Conservation (phyloP, 1,140 invertebrate species). For the Caerostris darwini region DNA sequence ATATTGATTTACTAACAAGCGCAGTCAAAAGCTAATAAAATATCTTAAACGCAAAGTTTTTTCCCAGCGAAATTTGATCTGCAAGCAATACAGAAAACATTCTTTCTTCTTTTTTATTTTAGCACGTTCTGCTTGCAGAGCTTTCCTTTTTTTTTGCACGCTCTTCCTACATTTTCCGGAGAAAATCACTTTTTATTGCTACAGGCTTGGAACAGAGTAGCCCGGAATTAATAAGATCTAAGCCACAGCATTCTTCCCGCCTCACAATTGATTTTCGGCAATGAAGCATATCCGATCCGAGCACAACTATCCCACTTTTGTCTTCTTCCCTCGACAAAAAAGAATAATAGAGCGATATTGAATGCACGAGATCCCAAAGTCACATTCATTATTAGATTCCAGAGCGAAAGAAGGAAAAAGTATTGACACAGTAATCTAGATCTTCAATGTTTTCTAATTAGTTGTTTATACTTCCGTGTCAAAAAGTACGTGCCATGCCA, state of each 20-base stretch:
- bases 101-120: background rate
- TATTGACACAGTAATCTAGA: slow-evolving; percentile 45
- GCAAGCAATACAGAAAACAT: too few relatives aligned
- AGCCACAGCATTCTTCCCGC: background rate
- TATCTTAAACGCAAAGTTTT: too few relatives aligned
- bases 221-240: background rate
- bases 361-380: slow-evolving; percentile 37
- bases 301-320: background rate
- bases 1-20: too few relatives aligned
- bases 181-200: background rate
- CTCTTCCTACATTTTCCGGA: too few relatives aligned
- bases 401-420: slow-evolving; percentile 53
- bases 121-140: background rate
- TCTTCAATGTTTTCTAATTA: slow-evolving; percentile 61
- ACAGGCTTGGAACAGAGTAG: background rate
- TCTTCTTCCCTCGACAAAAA: background rate
- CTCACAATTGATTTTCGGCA: background rate
- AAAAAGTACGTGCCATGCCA: slow-evolving; percentile 56
- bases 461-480: slow-evolving; percentile 56
- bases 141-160: too few relatives aligned
- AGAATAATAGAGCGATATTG: slow-evolving; percentile 27
- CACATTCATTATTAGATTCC: slow-evolving; percentile 49
- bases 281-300: slow-evolving; percentile 25
- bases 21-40: too few relatives aligned
- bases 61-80: too few relatives aligned